Percentiles rank a stretch among this genome's conserved stretches.
Conservation (phyloP, 1,140 invertebrate species). For the Littorina saxatilis region DNA sequence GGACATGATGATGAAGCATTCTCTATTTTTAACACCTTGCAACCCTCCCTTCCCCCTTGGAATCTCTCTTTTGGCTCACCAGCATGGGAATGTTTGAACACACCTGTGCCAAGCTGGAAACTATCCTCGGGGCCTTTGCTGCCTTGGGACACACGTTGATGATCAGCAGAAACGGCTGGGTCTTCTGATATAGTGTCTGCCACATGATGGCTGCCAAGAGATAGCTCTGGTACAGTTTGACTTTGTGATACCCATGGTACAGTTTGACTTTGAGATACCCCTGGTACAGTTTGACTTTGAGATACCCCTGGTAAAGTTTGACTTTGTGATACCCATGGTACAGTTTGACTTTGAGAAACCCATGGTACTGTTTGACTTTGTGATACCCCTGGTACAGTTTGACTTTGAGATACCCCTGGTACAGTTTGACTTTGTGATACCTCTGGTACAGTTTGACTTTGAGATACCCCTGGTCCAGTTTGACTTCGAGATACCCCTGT, state of each 20-base stretch:
- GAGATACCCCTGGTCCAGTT: background rate
- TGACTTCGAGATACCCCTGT: background rate
- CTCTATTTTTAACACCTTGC: too few species aligned
- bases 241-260: background rate
- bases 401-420: background rate
- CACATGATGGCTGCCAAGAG: background rate
- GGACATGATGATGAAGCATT: too few species aligned
- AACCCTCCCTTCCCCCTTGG: too few species aligned
- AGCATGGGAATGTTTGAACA: background rate
- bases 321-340: too few species aligned
- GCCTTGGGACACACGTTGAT: background rate
- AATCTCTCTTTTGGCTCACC: background rate
- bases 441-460: background rate
- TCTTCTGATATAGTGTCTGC: background rate
- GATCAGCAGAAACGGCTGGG: background rate
- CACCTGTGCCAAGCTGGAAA: background rate
- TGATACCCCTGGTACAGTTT: background rate
- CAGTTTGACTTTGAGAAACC: background rate
- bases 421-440: background rate
- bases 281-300: background rate
- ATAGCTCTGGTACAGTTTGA: conserved; percentile 6
- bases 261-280: background rate
- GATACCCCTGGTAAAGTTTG: background rate
- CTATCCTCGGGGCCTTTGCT: background rate
- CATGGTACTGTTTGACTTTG: background rate